These are phyloP conservation scores for Scaptodrosophila latifasciaeformis DNA, from an alignment of 2,888 invertebrate genomes.

Conservation along the genomic window DNA sequence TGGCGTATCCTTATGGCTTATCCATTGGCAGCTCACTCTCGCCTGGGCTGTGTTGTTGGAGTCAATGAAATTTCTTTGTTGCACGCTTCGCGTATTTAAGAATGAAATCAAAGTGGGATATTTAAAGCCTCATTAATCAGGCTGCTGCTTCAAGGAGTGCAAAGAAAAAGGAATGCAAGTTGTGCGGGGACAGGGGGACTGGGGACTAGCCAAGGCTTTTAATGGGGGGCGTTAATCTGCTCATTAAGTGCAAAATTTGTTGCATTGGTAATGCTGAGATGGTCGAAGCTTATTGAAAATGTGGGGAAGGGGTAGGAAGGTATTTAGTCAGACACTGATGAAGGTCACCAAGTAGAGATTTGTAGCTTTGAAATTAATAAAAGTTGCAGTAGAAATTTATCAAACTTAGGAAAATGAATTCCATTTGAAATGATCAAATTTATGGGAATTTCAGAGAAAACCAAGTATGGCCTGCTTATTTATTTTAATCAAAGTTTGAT, in stretches of 20 bases:
- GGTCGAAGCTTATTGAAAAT: no score
- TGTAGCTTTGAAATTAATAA: no score
- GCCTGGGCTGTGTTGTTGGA: conserved; percentile 42
- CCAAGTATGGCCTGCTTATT: no score
- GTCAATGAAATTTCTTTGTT: conserved; percentile 67
- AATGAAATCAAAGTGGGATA: conserved; percentile 72
- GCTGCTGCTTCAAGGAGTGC: conserved; percentile 27
- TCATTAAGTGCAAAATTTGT: conserved; percentile 62
- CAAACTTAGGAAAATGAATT: no score
- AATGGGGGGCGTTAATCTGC: conserved; percentile 48
- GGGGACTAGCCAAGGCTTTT: conserved; percentile 20
- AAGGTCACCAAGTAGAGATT: no score
- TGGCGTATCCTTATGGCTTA: conserved; percentile 23
- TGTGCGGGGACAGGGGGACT: conserved; percentile 15
- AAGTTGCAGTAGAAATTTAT: no score
- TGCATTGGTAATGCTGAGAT: conserved; percentile 56
- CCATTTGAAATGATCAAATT: no score
- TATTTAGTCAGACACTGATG: no score
- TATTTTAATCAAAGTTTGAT: no score
- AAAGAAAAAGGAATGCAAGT: background rate
- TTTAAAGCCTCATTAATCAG: conserved; percentile 73
- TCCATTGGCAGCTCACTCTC: conserved; percentile 22
- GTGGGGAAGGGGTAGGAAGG: no score
- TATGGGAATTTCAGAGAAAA: no score
- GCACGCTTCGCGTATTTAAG: conserved; percentile 57